Base-by-base conservation (phyloP, 2,888 invertebrate species). In the Uloborus plumipes region DNA sequence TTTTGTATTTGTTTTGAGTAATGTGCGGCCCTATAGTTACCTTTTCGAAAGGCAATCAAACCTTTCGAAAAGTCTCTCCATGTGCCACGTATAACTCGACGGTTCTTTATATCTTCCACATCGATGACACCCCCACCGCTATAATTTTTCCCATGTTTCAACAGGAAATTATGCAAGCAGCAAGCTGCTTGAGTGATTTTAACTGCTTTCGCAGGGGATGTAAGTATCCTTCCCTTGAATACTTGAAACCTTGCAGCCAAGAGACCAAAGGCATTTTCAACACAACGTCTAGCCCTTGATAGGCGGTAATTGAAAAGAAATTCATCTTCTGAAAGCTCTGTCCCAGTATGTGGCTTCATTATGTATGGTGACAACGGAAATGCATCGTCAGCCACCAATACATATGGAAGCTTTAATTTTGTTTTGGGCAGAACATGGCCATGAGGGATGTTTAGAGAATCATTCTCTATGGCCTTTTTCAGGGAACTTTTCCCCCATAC, bases 211-310 rank as follows among this genome's bases (percentile, higher is more conserved):
- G 13, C 4, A 31, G 22, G 14, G 22, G 9, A 9, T 58, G 6
- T 11, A 59, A 59, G 47, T 59, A 20, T 2, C n/a, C n/a, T n/a
- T n/a, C n/a, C n/a, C n/a, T n/a, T n/a, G n/a, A n/a, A n/a, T n/a
- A n/a, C n/a, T n/a, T 61, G 39, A 15, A 49, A 71, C 9, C 47
- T 47, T 14, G 26, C n/a, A 9, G 59, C 50, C 58, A 59, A 22
- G 4, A 71, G 20, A 18, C 71, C 71, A 59, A 71, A 71, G 6
- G 61, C 20, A 59, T 71, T 71, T 59, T 71, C 71, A 13, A 71
- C 20, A 2, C 58, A n/a, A n/a, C 58, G 49, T 1, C 61, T n/a
- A 9, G 59, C 58, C 18, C 71, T 39, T 0, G 71, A 71, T 20
- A 71, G 20, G 31, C 61, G 39, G 20, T 59, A 61, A 31, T 71